These are phyloP conservation scores for Drosophila sp. DNA, from an alignment of 1,140 invertebrate genomes.

Conservation along the genomic window DNA sequence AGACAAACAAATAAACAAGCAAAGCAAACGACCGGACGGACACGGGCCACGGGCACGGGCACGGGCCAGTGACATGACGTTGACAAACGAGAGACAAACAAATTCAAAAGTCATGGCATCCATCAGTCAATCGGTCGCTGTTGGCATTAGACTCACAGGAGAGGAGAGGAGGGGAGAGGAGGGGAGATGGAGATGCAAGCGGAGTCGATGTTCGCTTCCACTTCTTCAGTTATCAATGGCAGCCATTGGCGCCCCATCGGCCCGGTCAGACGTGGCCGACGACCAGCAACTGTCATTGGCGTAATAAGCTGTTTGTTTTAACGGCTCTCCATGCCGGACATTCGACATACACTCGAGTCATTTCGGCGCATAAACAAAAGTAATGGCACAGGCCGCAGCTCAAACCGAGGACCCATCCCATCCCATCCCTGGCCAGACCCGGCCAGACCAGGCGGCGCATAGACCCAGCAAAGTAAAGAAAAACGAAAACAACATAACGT, in stretches of 20 bases:
- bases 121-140: slow-evolving; percentile 19
- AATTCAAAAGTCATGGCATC: slow-evolving; percentile 60
- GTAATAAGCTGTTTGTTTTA: slow-evolving; percentile 82
- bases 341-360: slow-evolving; percentile 24
- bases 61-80: slow-evolving; percentile 45
- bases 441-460: slow-evolving; percentile 20
- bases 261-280: neutral
- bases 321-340: slow-evolving; percentile 57
- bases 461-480: neutral
- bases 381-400: slow-evolving; percentile 56
- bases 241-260: slow-evolving; percentile 56
- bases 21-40: slow-evolving; percentile 21
- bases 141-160: neutral
- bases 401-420: slow-evolving; percentile 19
- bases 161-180: neutral
- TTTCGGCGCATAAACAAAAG: slow-evolving; percentile 69
- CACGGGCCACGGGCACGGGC: slow-evolving; percentile 3
- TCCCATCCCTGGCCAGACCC: slow-evolving; percentile 11
- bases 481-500: slow-evolving; percentile 57
- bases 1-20: slow-evolving; percentile 72
- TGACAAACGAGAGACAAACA: slow-evolving; percentile 74
- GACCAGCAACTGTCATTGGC: slow-evolving; percentile 66
- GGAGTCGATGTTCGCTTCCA: slow-evolving; percentile 18
- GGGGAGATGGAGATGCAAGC: neutral
- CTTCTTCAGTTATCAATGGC: slow-evolving; percentile 69